Evolutionary conservation across 2,888 invertebrate species (phyloP).

Genomic region (Tupiocoris notatus): DNA sequence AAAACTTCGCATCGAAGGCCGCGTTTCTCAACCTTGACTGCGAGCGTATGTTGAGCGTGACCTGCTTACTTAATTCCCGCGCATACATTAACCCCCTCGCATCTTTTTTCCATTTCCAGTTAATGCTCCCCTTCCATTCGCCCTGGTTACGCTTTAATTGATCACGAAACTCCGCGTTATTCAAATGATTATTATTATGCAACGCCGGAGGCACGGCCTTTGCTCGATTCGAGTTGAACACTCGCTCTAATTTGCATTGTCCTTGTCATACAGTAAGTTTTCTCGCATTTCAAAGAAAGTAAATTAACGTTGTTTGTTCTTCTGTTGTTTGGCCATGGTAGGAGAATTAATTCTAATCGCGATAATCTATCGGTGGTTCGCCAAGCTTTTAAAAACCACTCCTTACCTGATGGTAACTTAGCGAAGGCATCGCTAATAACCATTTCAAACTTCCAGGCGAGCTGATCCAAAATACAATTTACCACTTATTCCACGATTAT

Average conservation of each 20-base stretch:
- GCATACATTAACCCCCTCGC: background rate
- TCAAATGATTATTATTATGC: background rate
- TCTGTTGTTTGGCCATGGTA: too few relatives aligned
- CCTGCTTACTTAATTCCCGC: background rate
- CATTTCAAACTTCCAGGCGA: too few relatives aligned
- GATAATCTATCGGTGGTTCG: too few relatives aligned
- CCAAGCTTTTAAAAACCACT: too few relatives aligned
- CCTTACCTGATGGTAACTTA: too few relatives aligned
- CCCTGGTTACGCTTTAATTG: background rate
- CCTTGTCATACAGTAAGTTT: background rate
- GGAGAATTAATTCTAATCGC: too few relatives aligned
- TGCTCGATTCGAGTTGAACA: background rate
- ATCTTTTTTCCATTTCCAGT: background rate
- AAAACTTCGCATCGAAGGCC: too few relatives aligned
- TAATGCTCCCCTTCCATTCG: background rate
- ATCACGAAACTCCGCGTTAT: conserved; percentile 4
- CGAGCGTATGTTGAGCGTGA: background rate
- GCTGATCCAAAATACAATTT: too few relatives aligned
- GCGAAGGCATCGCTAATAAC: too few relatives aligned
- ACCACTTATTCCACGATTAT: background rate
- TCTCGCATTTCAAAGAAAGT: too few relatives aligned
- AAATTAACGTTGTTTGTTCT: too few relatives aligned
- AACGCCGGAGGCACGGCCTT: background rate
- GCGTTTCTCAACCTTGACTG: background rate
- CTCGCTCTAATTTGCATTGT: background rate